Evolutionary conservation across 2,888 invertebrate species (phyloP).

Genomic region (Aphelenchoides bicaudatus): DNA sequence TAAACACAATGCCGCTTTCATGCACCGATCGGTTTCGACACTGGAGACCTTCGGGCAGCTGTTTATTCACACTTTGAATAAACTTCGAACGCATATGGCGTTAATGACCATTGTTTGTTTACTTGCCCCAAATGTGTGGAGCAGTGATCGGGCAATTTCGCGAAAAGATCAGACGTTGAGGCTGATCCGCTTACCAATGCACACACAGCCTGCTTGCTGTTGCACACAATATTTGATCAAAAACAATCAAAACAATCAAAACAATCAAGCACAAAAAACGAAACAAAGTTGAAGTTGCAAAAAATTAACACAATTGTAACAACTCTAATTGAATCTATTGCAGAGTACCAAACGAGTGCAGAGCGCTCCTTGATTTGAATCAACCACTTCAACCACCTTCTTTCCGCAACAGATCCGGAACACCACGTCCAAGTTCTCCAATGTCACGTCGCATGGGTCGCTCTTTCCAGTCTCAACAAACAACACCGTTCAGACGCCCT

Average conservation of each 20-base stretch:
- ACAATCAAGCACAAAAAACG: background rate
- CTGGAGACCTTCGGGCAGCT: no score
- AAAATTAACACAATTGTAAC: background rate
- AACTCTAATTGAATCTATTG: background rate
- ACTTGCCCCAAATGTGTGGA: no score
- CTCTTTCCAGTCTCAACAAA: background rate
- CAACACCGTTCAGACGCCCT: constrained; percentile 2
- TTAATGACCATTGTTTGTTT: no score
- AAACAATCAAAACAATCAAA: no score
- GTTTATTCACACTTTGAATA: no score
- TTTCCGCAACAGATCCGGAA: background rate
- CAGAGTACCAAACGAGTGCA: constrained; percentile 17
- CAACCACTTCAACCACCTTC: background rate
- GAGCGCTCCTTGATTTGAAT: background rate
- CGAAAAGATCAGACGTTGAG: no score
- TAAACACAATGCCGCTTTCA: no score
- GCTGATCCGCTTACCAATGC: no score
- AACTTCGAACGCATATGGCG: no score
- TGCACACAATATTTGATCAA: no score
- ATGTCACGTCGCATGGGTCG: background rate
- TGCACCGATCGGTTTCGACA: no score
- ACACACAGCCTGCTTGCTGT: constrained; percentile 1
- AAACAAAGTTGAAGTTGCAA: background rate
- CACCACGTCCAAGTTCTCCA: background rate
- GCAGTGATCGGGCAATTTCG: no score